phyloP scores from a whole-genome alignment of 1,140 invertebrate species.

The Muscidifurax raptorellus region DNA sequence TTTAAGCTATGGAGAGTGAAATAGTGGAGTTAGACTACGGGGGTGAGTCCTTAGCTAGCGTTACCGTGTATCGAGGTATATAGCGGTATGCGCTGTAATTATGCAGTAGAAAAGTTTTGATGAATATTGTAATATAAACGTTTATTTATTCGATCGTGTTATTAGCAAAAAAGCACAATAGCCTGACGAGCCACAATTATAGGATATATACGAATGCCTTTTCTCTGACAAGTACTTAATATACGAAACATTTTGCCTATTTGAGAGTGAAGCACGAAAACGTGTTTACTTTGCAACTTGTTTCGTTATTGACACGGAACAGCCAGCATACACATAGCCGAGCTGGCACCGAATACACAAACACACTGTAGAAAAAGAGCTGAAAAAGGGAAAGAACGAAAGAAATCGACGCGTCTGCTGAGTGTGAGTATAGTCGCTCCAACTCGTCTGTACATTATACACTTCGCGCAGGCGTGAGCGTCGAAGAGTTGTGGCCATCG shows the following conservation, averaged over 20 bases:
- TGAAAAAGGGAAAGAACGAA: neutral
- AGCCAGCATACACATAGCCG: neutral
- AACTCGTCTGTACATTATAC: neutral
- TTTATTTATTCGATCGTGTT: too few species aligned
- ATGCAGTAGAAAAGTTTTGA: too few species aligned
- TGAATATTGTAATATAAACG: too few species aligned
- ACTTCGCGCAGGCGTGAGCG: slow-evolving; percentile 43
- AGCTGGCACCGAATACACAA: neutral
- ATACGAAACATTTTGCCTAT: neutral
- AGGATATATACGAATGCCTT: too few species aligned
- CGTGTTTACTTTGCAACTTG: slow-evolving; percentile 54
- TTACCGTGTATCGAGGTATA: neutral
- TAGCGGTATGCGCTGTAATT: too few species aligned
- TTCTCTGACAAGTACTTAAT: too few species aligned
- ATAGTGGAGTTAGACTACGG: neutral
- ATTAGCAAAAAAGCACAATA: too few species aligned
- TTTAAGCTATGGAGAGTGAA: neutral
- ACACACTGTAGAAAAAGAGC: neutral
- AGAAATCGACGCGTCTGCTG: neutral
- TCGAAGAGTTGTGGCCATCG: slow-evolving; percentile 68
- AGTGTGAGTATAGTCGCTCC: neutral
- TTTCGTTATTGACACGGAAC: slow-evolving; percentile 51
- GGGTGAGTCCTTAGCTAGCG: neutral
- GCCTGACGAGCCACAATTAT: too few species aligned
- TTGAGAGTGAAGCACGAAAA: neutral